Evolutionary conservation across 1,140 invertebrate genomes (phyloP), one percentile per base, ranked within the genome.

Genomic region (Solenopsis fugax): DNA sequence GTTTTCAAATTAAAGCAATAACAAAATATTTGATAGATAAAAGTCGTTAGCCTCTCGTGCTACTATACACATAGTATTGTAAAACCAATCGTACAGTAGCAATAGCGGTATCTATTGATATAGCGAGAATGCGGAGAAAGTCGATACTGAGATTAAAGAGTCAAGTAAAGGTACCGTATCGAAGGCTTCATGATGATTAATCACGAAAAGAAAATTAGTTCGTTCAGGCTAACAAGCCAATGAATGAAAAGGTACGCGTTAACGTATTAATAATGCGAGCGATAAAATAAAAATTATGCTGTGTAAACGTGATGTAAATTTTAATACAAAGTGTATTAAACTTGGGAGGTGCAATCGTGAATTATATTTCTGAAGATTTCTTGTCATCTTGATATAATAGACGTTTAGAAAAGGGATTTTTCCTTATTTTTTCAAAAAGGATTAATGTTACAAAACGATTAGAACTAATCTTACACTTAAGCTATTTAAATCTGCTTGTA

Each of bases 61-160:
- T 29, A 58, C 12, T 60, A 21, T 12, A 13, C 2, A n/a, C 29
- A 13, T 2, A 21, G 7, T 9, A 45, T 75, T 56, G 16, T 54
- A 21, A 76, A 41, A 18, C 34, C 41, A 34, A 41, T 58, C 21
- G n/a, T 16, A n/a, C 12, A 24, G 12, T 34, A 50, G 29, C 62
- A 24, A 41, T 29, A 50, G 48, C 13, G 18, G 34, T 24, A 34
- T 4, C 62, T 4, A 65, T 65, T 81, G n/a, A 41, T 67, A 52
- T n/a, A 56, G 34, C 37, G 34, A 71, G 77, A 80, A 48, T 54
- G 24, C 29, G 62, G 62, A 67, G 77, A 80, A 81, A 81, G 77
- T 81, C 50, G 16, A 3, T 13, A 21, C 10, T 52, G 5, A 48
- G 13, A 67, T 65, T 34, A 81, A 41, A 9, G 9, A 52, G 45